A percentile compares a stretch with the other conserved stretches of the same genome.
phyloP scores from a whole-genome alignment of 2,113 vertebrate genomes.

The Megaceryle torquata region DNA sequence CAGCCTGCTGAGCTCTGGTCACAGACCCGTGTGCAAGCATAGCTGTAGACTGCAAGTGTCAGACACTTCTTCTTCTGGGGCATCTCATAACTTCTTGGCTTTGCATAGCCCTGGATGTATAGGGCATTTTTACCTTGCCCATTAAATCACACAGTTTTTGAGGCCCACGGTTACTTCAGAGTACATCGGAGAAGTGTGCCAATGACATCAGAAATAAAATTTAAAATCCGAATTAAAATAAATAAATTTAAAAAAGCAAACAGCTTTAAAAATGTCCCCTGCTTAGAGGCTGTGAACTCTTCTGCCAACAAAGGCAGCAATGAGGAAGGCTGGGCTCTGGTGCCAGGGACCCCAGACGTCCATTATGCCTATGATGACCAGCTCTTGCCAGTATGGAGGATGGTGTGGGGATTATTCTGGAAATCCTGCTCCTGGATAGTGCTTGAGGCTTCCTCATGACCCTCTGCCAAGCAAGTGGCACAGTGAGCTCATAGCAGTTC shows the following conservation, averaged over 20 bases:
- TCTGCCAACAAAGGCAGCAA: background rate
- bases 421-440: background rate
- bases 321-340: background rate
- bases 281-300: background rate
- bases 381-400: background rate
- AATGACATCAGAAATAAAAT: background rate
- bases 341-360: background rate
- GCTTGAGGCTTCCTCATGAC: background rate
- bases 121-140: background rate
- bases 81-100: background rate
- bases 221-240: background rate
- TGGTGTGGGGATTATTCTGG: background rate
- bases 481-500: background rate
- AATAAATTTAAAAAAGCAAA: background rate
- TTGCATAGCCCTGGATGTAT: background rate
- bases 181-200: background rate
- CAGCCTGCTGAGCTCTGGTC: background rate
- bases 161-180: background rate
- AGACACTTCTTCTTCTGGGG: background rate
- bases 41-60: rapidly evolving
- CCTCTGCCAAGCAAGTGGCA: background rate
- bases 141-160: background rate
- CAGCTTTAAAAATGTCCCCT: background rate
- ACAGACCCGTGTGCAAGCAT: background rate
- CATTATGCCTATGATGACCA: background rate